Evolutionary conservation across 1,140 invertebrate genomes (phyloP), one percentile per base, ranked within the genome.

Genomic region (Homalodisca vitripennis): DNA sequence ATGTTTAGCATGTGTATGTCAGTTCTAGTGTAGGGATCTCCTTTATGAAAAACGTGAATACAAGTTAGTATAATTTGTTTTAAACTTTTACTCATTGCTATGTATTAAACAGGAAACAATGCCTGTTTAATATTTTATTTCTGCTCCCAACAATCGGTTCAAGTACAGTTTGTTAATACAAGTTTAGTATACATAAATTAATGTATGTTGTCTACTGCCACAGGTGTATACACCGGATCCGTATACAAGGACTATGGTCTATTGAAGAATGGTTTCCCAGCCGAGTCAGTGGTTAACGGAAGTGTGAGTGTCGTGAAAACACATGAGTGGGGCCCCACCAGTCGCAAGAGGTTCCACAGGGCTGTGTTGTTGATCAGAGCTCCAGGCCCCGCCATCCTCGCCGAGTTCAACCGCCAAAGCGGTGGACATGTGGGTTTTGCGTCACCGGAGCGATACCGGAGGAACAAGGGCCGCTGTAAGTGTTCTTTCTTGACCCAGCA

Each of bases 291-390:
- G 1, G 82, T 82, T 20, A 90, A 92, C 79, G 86, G 86, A 20
- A 89, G 89, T n/a, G 91, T 84, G 2, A 78, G 92, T 30, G 84
- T 91, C 27, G 88, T 93, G 14, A 93, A 93, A 80, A 93, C 91
- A 1, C 92, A 93, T 79, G 89, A 91, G 76, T 88, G 84, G 78
- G 89, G 89, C 17, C 77, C 82, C 13, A 74, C 78, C 26, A 85
- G 87, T 0, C 78, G 85, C 64, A 76, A 79, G 24, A 82, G 82
- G 20, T 92, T 89, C 77, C 79, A 82, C 41, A 85, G 85, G 70
- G 89, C 89, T 1, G 82, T 92, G 48, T 78, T 92, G 20, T 77
- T 92, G 31, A 85, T 92, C 14, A 80, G 91, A 32, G 85, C 89
- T 70, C 90, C 91, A 20, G 85, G 84, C 69, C 83, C 87, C 74